These are phyloP conservation scores for Lottia scabra DNA, from an alignment of 2,888 invertebrate species.

Conservation along the genomic window DNA sequence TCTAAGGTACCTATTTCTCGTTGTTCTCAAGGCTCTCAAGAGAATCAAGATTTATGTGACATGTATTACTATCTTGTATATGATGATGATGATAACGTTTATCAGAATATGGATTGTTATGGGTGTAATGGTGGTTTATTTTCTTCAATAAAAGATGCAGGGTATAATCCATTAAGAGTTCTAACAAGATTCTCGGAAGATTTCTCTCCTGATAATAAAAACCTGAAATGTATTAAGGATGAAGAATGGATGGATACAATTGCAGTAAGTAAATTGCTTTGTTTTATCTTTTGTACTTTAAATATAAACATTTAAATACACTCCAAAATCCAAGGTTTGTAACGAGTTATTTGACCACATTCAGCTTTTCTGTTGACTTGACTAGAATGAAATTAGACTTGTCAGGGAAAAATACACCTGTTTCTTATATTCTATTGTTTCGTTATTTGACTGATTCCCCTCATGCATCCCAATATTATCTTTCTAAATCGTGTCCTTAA, in stretches of 20 bases:
- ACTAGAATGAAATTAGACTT: too few species aligned
- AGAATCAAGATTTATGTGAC: background rate
- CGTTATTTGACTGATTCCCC: too few species aligned
- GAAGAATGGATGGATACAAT: slow-evolving; percentile 6
- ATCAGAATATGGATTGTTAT: slow-evolving; percentile 32
- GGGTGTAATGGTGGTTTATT: slow-evolving; percentile 23
- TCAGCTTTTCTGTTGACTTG: too few species aligned
- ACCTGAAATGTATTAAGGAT: background rate
- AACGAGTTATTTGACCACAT: background rate
- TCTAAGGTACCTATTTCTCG: background rate
- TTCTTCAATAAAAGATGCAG: background rate
- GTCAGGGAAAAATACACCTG: too few species aligned
- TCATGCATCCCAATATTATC: too few species aligned
- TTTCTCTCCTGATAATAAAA: background rate
- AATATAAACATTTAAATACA: too few species aligned
- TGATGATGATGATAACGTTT: slow-evolving; percentile 1
- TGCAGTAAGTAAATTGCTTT: background rate
- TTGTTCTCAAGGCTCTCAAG: slow-evolving; percentile 9
- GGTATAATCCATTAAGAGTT: background rate
- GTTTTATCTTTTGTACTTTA: too few species aligned
- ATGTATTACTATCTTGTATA: background rate
- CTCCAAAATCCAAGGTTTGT: too few species aligned
- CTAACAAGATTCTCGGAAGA: background rate
- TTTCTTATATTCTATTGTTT: too few species aligned
- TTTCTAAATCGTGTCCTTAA: too few species aligned